phyloP scores from a whole-genome alignment of 2,888 invertebrate genomes.

The Thera britannica region DNA sequence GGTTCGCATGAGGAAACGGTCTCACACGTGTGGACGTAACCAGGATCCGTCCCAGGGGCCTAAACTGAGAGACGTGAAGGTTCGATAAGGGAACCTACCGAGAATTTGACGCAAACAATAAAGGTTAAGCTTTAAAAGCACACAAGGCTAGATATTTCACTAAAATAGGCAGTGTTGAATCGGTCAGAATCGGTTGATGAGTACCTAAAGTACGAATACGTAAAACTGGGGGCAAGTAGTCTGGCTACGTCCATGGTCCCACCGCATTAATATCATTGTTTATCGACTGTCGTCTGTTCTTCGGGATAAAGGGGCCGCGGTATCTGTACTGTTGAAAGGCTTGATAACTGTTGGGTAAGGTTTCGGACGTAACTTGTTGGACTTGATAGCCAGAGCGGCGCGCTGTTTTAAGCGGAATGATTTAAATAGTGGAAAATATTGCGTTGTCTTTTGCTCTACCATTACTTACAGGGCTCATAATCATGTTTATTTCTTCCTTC shows the following conservation, averaged over 20 bases:
- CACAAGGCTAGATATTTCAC: no score
- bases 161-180: no score
- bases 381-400: constrained; percentile 28
- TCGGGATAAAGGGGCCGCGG: constrained; percentile 37
- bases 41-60: constrained; percentile 16
- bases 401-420: constrained; percentile 12
- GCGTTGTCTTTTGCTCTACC: constrained; percentile 11
- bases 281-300: constrained; percentile 35
- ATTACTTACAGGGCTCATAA: background rate
- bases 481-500: constrained; percentile 4
- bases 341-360: constrained; percentile 32
- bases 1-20: constrained; percentile 52
- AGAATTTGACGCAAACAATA: background rate
- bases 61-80: background rate
- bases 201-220: background rate
- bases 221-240: constrained; percentile 4
- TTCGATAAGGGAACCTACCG: background rate
- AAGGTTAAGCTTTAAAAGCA: background rate
- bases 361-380: constrained; percentile 29
- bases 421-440: constrained; percentile 26
- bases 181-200: no score
- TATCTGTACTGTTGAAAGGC: constrained; percentile 28
- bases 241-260: constrained; percentile 14
- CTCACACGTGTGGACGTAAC: constrained; percentile 23
- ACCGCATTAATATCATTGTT: constrained; percentile 40